Percentiles rank a stretch among this genome's conserved stretches.
phyloP scores from a whole-genome alignment of 2,113 vertebrate species.

The Dasyprocta punctata region DNA sequence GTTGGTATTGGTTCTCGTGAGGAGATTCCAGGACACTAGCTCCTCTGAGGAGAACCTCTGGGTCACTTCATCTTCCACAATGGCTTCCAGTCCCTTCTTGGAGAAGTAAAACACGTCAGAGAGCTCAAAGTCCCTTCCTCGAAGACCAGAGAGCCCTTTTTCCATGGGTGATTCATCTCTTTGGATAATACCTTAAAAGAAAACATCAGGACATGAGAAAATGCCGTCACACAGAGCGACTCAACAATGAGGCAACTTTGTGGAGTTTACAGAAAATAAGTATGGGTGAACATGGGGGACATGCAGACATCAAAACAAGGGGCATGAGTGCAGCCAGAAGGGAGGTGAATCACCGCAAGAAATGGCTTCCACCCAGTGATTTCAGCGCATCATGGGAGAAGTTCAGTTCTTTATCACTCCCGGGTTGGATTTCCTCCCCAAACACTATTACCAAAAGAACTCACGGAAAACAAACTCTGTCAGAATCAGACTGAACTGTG shows the following conservation, averaged over 20 bases:
- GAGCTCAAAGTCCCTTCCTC: constrained; percentile 89
- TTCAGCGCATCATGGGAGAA: background rate
- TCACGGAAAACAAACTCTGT: background rate
- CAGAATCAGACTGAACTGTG: background rate
- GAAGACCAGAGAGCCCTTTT: constrained; percentile 90
- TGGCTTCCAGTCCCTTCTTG: constrained; percentile 94
- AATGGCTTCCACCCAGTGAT: background rate
- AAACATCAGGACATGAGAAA: constrained; percentile 56
- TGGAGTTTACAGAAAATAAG: background rate
- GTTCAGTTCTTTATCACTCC: background rate
- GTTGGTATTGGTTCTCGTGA: constrained; percentile 96
- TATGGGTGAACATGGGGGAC: background rate
- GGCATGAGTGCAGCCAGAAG: background rate
- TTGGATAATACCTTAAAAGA: constrained; percentile 93
- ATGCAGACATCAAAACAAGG: background rate
- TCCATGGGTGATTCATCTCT: constrained; percentile 92
- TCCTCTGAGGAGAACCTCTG: constrained; percentile 98
- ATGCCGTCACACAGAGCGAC: background rate
- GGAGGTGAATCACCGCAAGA: background rate
- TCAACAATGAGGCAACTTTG: background rate
- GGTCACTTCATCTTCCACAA: constrained; percentile 96
- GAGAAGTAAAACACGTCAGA: constrained; percentile 95
- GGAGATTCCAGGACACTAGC: constrained; percentile 97
- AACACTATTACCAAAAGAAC: background rate
- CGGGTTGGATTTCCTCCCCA: background rate